phyloP scores from a whole-genome alignment of 92 coral and sea anemone genomes.

The Zoanthus sansibaricus region DNA sequence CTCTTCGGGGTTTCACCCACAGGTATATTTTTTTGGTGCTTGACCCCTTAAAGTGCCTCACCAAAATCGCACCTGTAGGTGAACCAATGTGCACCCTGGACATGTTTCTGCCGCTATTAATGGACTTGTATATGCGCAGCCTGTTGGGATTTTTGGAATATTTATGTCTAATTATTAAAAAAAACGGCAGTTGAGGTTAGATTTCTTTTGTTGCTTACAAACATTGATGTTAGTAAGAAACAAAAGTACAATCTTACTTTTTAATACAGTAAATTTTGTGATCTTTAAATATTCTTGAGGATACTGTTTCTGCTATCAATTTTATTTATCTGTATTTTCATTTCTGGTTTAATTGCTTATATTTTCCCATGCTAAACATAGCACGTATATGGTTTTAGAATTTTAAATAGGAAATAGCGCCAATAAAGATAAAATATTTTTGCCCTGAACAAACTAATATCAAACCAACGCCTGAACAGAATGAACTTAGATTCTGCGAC shows the following conservation, averaged over 20 bases:
- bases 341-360: not conserved
- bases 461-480: not conserved
- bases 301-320: not conserved
- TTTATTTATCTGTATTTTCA: not conserved
- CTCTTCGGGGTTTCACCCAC: slow-evolving; percentile 8
- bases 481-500: not conserved
- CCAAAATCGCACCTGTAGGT: not conserved
- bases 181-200: not conserved
- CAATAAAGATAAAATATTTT: not conserved
- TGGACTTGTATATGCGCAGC: slow-evolving; percentile 6
- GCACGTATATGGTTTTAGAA: not conserved
- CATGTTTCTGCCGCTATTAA: not conserved
- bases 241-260: no score
- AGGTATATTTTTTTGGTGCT: not conserved
- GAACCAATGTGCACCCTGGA: not conserved
- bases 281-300: no score
- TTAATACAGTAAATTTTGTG: no score
- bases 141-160: not conserved
- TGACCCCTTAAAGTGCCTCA: not conserved
- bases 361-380: not conserved
- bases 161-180: no score
- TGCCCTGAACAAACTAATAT: not conserved
- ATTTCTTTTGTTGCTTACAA: no score
- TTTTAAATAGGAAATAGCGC: not conserved
- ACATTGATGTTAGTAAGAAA: no score